Conservation (phyloP, 1,140 invertebrate species). For the Saccostrea echinata region DNA sequence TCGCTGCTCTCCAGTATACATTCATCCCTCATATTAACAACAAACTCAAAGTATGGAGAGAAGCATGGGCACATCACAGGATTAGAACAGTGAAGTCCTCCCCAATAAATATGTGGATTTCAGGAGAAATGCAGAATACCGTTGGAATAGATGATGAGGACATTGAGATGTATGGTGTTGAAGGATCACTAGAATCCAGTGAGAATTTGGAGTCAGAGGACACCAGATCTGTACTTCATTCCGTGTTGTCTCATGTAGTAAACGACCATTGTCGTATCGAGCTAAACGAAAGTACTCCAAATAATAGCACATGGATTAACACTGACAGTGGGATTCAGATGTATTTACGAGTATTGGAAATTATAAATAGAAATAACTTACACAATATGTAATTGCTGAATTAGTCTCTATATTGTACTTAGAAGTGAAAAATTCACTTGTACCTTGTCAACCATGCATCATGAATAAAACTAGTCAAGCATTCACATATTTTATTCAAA, state of each 20-base stretch:
- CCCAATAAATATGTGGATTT: conserved; percentile 40
- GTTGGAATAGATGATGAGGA: conserved; percentile 26
- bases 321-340: background rate
- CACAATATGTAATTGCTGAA: background rate
- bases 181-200: conserved; percentile 14
- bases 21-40: conserved; percentile 54
- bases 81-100: conserved; percentile 55
- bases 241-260: conserved; percentile 8
- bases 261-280: background rate
- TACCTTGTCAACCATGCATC: background rate
- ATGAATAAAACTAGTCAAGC: background rate
- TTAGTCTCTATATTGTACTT: background rate
- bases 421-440: background rate
- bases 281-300: background rate
- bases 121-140: conserved; percentile 55
- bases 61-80: conserved; percentile 56
- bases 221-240: background rate
- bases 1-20: conserved; percentile 46
- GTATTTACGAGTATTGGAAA: background rate
- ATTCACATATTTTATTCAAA: background rate
- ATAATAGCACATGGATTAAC: background rate
- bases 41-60: conserved; percentile 49
- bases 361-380: background rate
- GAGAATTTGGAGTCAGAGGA: background rate
- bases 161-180: conserved; percentile 23